Evolutionary conservation across 2,113 vertebrate species (phyloP).

Genomic region (Pachycephala philippinensis): DNA sequence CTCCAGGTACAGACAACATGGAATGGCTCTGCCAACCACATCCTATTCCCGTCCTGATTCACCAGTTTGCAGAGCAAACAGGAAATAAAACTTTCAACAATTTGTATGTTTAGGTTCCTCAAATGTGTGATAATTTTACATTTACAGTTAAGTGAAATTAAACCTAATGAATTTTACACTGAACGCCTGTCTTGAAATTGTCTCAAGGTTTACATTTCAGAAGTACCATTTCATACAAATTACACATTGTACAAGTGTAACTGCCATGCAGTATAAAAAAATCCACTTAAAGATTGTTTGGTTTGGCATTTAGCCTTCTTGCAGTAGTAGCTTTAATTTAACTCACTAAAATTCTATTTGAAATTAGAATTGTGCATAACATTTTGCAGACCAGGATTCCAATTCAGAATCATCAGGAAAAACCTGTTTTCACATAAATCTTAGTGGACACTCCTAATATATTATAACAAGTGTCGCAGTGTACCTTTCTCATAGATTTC

Average conservation of each 20-base stretch:
- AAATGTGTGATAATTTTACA: not conserved
- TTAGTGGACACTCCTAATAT: not conserved
- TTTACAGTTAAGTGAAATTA: not conserved
- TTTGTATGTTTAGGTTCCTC: not conserved
- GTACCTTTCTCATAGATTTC: not conserved
- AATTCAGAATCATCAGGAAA: not conserved
- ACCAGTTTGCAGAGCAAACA: not conserved
- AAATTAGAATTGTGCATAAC: not conserved
- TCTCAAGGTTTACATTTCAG: not conserved
- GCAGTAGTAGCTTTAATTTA: not conserved
- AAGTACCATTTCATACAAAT: not conserved
- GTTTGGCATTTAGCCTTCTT: not conserved
- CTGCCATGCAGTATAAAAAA: not conserved
- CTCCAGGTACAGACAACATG: not conserved
- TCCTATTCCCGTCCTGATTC: not conserved
- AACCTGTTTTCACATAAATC: not conserved
- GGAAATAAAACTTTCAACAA: not conserved
- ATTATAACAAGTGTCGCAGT: not conserved
- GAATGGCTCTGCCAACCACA: not conserved
- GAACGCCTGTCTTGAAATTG: not conserved
- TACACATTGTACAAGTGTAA: not conserved
- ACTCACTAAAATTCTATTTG: not conserved
- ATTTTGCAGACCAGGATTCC: not conserved
- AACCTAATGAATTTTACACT: not conserved
- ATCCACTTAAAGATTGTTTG: not conserved